A percentile compares a stretch with the other conserved stretches of the same genome.
These are phyloP conservation scores for Spermophilus dauricus DNA, from an alignment of 2,113 vertebrate species.

Conservation along the genomic window DNA sequence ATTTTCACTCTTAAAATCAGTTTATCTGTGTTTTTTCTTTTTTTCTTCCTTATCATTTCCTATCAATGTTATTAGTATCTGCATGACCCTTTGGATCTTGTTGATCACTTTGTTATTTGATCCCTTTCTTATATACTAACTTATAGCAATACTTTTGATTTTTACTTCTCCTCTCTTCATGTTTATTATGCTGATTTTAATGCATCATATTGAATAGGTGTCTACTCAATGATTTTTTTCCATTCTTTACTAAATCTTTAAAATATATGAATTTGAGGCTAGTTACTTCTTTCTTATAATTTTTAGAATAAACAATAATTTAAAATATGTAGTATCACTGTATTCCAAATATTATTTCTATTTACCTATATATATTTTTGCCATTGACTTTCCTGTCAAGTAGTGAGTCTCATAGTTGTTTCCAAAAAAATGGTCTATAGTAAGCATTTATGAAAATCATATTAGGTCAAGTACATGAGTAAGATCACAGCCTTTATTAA, in stretches of 20 bases:
- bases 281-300: neutral
- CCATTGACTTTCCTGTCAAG: neutral
- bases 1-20: too few relatives aligned
- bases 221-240: neutral
- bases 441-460: neutral
- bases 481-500: neutral
- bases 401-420: neutral
- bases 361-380: neutral
- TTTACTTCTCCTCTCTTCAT: neutral
- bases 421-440: neutral
- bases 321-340: neutral
- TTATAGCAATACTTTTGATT: too few relatives aligned
- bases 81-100: too few relatives aligned
- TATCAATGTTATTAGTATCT: too few relatives aligned
- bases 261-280: neutral
- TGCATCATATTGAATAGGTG: neutral
- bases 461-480: neutral
- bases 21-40: too few relatives aligned
- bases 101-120: too few relatives aligned
- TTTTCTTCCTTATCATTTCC: too few relatives aligned
- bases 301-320: neutral
- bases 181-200: neutral
- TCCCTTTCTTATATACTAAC: too few relatives aligned
- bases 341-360: neutral
- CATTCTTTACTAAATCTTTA: neutral